Evolutionary conservation across 2,113 vertebrate species (phyloP), one percentile per base, ranked within the genome.

Genomic region (Sturnira hondurensis): DNA sequence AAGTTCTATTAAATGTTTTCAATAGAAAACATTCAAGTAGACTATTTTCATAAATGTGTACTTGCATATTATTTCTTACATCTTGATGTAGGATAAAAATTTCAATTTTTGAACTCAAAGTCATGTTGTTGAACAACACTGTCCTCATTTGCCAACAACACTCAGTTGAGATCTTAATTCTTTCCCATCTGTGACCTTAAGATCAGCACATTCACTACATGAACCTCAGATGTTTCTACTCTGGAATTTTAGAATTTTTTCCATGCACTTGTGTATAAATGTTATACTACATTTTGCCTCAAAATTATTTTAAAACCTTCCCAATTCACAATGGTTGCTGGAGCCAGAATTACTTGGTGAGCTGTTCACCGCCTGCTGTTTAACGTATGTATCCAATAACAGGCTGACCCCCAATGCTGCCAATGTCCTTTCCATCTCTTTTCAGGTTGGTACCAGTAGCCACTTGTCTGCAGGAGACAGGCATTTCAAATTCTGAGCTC

Each of bases 361-460:
- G 84, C 67, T 76, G 28, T 31, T 63, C 86, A 70, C 11, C 16
- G 36, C 73, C 83, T 95, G 77, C 74, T 94, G 5, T 92, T 97
- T 93, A 96, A 86, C 24, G 84, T 91, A 89, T 17, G 86, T 93
- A 52, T 97, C 82, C 92, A 84, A 52, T 87, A 96, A 73, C 78
- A 77, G 68, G 54, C 47, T 97, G 61, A 58, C 54, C 8, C 88
- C 96, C 24, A 89, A 94, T 43, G 74, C 96, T 96, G 50, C 93
- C 96, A 11, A 43, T 65, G 86, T 94, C 92, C 91, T 97, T 96
- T 96, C n/a, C n/a, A n/a, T n/a, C 33, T 97, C 82, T 97, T 95
- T 95, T 89, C 17, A 96, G 65, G 56, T 63, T 92, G 38, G 77
- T 36, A 71, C 65, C 58, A 70, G 86, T 67, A 95, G 89, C 61